Evolutionary conservation across 2,113 vertebrate genomes (phyloP), one percentile per base, ranked within the genome.

Genomic region (Alexandromys fortis): DNA sequence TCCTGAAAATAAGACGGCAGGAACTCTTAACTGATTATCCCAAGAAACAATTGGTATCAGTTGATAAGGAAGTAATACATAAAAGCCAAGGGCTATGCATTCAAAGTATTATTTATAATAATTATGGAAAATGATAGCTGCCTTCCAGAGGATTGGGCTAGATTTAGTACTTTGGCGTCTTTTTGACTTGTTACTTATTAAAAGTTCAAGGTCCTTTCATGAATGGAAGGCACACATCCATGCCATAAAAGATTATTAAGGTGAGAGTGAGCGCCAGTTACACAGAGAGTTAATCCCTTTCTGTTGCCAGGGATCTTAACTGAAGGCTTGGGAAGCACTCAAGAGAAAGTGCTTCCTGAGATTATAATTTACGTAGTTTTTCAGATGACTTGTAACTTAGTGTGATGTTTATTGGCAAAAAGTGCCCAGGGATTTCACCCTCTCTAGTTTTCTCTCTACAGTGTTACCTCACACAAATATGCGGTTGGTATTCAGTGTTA

Each of bases 1-100:
- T 73, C 55, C 63, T 90, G 68, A 90, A 96, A 94, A 88, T 90
- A 85, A 95, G 87, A 79, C 79, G 49, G n/a, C 67, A 93, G 85
- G 38, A 79, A 30, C 58, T 55, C 73, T 89, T 22, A 82, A 38
- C 73, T 45, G 24, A 94, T 79, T 61, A 89, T 76, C 49, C 79
- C n/a, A 47, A 86, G 81, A 76, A 96, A n/a, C 49, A 61, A 61
- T 55, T 35, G 17, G 17, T 72, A 2, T 90, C 52, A 86, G 45
- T 92, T 88, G 38, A 83, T 70, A 42, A 93, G 63, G 75, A 96
- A 91, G 79, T 35, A 70, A 47, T 58, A 30, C 78, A 86, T 49
- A 87, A 91, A 86, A 87, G 45, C 63, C 82, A 87, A 82, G 58
- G 33, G 10, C 33, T 85, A 9, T 91, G 49, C 26, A 45, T 78